Evolutionary conservation across 2,113 vertebrate species (phyloP), one percentile per base, ranked within the genome.

Genomic region (Sylvia atricapilla): DNA sequence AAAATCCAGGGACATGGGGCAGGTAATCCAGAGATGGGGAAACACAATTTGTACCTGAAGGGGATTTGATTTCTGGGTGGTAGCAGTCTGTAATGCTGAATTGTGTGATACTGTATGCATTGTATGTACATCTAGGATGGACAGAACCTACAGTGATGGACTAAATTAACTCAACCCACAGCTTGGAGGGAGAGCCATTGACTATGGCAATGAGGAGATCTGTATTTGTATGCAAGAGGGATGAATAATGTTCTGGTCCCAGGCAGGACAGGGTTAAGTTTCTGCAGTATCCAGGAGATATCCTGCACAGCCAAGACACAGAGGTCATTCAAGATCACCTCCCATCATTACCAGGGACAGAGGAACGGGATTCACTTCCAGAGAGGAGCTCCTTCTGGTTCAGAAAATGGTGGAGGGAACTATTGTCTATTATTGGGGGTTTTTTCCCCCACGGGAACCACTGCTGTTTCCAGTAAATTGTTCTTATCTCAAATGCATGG

Each of bases 81-180:
- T 27, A 60, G 37, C 1, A 43, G 37, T 10, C 21, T 33, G 33
- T 19, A 13, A 60, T 1, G 6, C 14, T 44, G 37, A 69, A 27
- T 4, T 28, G 22, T 10, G 3, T 5, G 33, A 28, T 10, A 60
- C 0, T 7, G 1, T 59, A 27, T 14, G 53, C 1, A 52, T 5
- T 10, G 6, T 15, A 18, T 37, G 33, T 13, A 50, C 14, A 59
- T 12, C 5, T 10, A 46, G 12, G 22, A 33, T 23, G 47, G 22
- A 28, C 0, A 39, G 28, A 69, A 39, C 3, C 10, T 39, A 39
- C 11, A 53, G 18, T 2, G 39, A 46, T 13, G 10, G 33, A 23
- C 33, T 33, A 13, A 78, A 46, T 2, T 9, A 77, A 35, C 20
- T 19, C 30, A 24, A 6, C 4, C 0, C 0, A 18, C 9, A 39